Evolutionary conservation across 2,888 invertebrate genomes (phyloP).

Genomic region (Diabrotica balteata): DNA sequence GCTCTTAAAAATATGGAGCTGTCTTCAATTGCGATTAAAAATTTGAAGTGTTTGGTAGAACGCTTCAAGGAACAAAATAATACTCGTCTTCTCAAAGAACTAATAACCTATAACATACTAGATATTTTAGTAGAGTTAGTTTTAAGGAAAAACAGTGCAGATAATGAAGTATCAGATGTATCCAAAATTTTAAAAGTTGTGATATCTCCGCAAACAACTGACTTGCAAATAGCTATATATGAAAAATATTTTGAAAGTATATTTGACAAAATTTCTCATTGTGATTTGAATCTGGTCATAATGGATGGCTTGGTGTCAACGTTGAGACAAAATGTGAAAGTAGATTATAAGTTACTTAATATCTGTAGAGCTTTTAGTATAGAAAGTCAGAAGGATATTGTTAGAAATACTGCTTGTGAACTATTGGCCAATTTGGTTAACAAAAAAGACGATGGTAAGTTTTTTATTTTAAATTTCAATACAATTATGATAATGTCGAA

Average conservation of each 20-base stretch:
- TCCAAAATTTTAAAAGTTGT: conserved; percentile 60
- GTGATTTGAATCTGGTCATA: conserved; percentile 57
- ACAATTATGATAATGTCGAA: too few relatives aligned
- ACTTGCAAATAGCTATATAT: conserved; percentile 61
- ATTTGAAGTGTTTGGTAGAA: conserved; percentile 16
- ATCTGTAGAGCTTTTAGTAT: conserved; percentile 56
- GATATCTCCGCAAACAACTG: conserved; percentile 56
- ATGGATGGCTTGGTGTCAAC: conserved; percentile 65
- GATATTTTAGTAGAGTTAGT: conserved; percentile 22
- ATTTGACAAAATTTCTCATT: conserved; percentile 29
- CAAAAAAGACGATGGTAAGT: conserved; percentile 57
- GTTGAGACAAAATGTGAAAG: conserved; percentile 58
- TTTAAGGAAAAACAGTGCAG: not conserved
- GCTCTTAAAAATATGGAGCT: conserved; percentile 9
- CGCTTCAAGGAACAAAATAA: conserved; percentile 4
- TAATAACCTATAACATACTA: conserved; percentile 25
- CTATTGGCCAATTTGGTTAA: conserved; percentile 68
- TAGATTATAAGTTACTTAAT: conserved; percentile 53
- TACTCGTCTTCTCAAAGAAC: not conserved
- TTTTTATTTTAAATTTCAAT: not conserved
- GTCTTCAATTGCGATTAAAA: conserved; percentile 11
- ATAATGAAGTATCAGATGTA: conserved; percentile 46
- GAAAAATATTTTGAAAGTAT: conserved; percentile 56
- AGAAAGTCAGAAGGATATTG: conserved; percentile 28
- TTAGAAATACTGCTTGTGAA: conserved; percentile 60